Evolutionary conservation across 2,113 vertebrate species (phyloP).

Genomic region (Meriones unguiculatus): DNA sequence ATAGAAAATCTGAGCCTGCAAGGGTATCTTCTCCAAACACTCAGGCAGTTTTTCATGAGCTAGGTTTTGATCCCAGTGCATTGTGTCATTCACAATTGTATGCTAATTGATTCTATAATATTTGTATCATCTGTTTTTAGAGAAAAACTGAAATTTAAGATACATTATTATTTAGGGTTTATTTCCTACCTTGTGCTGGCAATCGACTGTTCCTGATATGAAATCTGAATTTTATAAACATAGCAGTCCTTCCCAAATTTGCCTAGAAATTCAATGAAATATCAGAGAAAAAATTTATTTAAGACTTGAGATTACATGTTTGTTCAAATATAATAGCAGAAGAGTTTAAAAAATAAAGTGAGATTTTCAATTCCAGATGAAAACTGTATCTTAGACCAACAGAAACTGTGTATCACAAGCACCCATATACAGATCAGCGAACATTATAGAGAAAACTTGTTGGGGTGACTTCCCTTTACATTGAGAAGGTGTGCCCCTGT

Average conservation of each 20-base stretch:
- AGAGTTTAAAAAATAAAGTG: background rate
- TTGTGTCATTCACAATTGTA: background rate
- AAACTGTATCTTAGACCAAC: background rate
- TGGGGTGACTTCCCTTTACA: too few species aligned
- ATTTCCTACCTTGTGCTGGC: background rate
- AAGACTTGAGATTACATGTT: background rate
- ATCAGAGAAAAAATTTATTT: background rate
- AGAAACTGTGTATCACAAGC: background rate
- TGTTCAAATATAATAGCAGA: background rate
- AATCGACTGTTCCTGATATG: background rate
- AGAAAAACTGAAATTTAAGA: conserved; percentile 16
- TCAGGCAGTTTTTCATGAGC: background rate
- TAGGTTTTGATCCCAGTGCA: background rate
- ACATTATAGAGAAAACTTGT: background rate
- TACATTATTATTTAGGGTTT: background rate
- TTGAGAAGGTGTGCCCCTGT: too few species aligned
- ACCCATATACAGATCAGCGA: background rate
- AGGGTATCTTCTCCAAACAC: background rate
- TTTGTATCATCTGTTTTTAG: background rate
- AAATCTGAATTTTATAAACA: background rate
- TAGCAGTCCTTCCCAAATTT: background rate
- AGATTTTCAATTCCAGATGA: background rate
- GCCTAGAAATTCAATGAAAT: background rate
- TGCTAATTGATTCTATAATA: background rate
- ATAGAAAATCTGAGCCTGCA: background rate